Conservation (phyloP, 2,797 vertebrate species). For the Phoeniculus purpureus region DNA sequence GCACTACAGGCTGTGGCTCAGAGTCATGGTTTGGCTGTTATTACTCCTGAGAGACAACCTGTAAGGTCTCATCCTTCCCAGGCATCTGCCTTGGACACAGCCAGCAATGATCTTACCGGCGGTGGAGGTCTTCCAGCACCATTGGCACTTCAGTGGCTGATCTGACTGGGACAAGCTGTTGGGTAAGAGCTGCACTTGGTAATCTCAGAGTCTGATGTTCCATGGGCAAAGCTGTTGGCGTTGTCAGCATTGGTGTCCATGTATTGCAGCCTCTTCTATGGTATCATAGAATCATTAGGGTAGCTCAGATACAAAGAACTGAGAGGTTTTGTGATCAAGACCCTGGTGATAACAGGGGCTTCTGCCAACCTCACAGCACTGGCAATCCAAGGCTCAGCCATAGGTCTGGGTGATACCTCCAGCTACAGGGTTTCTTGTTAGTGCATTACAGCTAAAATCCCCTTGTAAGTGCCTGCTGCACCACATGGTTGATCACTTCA, state of each 20-base stretch:
- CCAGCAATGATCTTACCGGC: background rate
- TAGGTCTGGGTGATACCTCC: background rate
- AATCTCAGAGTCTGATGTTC: accelerated
- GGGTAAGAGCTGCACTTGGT: background rate
- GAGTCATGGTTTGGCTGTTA: background rate
- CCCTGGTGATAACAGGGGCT: accelerated
- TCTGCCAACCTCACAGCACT: background rate
- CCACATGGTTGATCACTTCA: background rate
- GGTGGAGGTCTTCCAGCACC: background rate
- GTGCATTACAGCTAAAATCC: background rate
- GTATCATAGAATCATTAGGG: too few relatives aligned
- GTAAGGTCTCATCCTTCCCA: background rate
- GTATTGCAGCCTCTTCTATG: accelerated
- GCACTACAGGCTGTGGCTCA: background rate
- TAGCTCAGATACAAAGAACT: background rate
- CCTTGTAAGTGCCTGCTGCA: background rate
- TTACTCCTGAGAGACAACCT: background rate
- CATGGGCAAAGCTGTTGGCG: accelerated
- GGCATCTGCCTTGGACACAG: background rate
- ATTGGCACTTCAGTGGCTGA: accelerated
- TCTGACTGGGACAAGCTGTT: accelerated
- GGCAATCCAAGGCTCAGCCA: background rate
- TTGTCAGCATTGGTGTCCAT: background rate
- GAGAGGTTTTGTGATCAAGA: background rate
- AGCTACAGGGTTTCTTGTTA: background rate